A percentile compares a stretch with the other conserved stretches of the same genome.
phyloP scores from a whole-genome alignment of 2,113 vertebrate species.

The Oreochromis niloticus region DNA sequence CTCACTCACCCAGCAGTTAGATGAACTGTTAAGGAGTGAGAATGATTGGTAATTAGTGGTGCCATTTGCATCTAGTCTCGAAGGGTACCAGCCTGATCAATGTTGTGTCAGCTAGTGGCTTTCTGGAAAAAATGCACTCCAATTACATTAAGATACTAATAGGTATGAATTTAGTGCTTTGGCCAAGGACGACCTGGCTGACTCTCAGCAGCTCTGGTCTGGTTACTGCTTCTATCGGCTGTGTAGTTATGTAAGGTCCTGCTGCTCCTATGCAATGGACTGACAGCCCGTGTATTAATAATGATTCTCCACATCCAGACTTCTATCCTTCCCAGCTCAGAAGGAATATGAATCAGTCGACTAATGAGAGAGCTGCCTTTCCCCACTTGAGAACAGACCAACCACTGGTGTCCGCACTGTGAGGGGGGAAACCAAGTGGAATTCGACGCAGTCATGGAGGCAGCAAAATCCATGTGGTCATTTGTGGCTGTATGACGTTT shows the following conservation, averaged over 20 bases:
- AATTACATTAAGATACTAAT: conserved; percentile 61
- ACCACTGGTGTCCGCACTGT: conserved; percentile 18
- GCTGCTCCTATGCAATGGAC: conserved; percentile 42
- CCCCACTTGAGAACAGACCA: conserved; percentile 40
- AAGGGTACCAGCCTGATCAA: conserved; percentile 55
- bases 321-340: conserved; percentile 52
- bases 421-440: conserved; percentile 49
- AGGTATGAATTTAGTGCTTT: conserved; percentile 38
- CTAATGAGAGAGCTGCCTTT: conserved; percentile 60
- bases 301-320: conserved; percentile 59
- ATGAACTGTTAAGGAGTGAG: conserved; percentile 55
- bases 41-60: conserved; percentile 70
- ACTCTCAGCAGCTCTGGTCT: conserved; percentile 11
- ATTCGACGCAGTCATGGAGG: conserved; percentile 45
- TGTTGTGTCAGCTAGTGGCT: conserved; percentile 51
- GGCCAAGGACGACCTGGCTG: conserved; percentile 29
- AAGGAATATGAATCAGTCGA: conserved; percentile 65
- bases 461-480: conserved; percentile 64
- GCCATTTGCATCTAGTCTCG: conserved; percentile 60
- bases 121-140: conserved; percentile 29
- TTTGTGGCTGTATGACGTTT: conserved; percentile 59
- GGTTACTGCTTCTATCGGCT: conserved; percentile 5
- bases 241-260: conserved; percentile 53
- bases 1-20: conserved; percentile 47
- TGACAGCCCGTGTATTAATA: conserved; percentile 66